These are phyloP conservation scores for Pyrrhia umbra DNA, from an alignment of 2,888 invertebrate species.

Conservation along the genomic window DNA sequence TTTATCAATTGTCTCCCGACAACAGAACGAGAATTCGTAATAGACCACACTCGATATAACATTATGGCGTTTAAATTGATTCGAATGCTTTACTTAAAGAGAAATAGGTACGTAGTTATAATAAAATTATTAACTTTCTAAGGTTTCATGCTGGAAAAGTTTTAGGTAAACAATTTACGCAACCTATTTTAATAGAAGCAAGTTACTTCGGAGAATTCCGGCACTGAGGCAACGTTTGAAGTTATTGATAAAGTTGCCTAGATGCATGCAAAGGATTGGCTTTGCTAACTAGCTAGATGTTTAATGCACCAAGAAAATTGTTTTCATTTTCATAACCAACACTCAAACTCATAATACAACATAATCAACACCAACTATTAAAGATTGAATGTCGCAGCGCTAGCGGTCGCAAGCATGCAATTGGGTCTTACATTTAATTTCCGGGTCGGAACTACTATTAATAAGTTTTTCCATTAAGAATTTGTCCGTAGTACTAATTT, in stretches of 20 bases:
- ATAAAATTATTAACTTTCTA: conserved; percentile 11
- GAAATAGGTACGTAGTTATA: conserved; percentile 9
- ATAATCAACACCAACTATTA: too few species aligned
- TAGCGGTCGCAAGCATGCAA: neutral
- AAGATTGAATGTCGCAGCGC: neutral
- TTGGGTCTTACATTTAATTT: neutral
- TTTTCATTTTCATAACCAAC: neutral
- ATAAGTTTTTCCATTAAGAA: neutral
- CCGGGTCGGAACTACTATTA: neutral
- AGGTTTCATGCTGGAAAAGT: conserved; percentile 12
- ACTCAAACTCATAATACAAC: neutral
- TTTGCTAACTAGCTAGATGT: neutral
- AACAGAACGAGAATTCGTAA: conserved; percentile 16
- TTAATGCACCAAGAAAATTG: neutral
- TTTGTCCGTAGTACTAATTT: neutral
- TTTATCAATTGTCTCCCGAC: conserved; percentile 49
- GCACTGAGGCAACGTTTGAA: conserved; percentile 1
- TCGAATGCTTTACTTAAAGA: conserved; percentile 14
- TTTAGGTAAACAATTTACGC: conserved; percentile 23
- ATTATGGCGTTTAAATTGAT: conserved; percentile 32
- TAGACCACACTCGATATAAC: conserved; percentile 8
- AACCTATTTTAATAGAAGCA: conserved; percentile 16
- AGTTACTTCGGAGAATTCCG: conserved; percentile 12
- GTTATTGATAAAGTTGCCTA: conserved; percentile 24
- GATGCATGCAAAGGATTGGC: conserved; percentile 12